These are phyloP conservation scores for Aethes cnicana DNA, from an alignment of 2,888 invertebrate species.

Conservation along the genomic window DNA sequence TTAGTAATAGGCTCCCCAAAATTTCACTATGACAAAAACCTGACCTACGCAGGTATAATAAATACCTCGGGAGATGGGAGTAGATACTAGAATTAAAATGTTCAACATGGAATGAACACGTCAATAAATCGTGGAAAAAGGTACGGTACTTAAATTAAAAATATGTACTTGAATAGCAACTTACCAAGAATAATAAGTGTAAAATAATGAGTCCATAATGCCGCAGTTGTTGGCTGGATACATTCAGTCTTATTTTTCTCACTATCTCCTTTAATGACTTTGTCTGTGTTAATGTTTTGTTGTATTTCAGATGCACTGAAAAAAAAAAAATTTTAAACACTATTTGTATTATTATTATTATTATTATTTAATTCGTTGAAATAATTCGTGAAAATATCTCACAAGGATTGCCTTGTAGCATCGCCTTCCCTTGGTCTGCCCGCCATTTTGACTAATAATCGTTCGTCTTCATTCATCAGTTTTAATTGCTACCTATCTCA, in stretches of 20 bases:
- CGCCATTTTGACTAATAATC: constrained; percentile 50
- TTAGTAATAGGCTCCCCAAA: no score
- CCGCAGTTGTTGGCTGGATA: constrained; percentile 28
- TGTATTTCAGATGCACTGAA: constrained; percentile 42
- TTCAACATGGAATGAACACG: no score
- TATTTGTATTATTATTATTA: no score
- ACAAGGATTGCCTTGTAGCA: constrained; percentile 47
- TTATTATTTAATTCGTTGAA: no score
- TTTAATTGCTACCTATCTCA: constrained; percentile 33
- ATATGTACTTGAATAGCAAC: constrained; percentile 25
- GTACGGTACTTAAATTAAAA: neutral
- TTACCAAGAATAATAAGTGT: constrained; percentile 46
- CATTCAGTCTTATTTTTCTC: constrained; percentile 36
- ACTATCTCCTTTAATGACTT: constrained; percentile 36
- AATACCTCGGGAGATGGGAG: no score
- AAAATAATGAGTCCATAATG: constrained; percentile 39
- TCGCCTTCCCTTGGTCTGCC: constrained; percentile 39
- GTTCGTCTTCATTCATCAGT: constrained; percentile 64
- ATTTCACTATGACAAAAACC: no score
- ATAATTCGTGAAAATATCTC: constrained; percentile 38
- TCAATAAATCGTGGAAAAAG: neutral
- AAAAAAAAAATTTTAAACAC: no score
- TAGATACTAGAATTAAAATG: no score
- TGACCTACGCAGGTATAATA: no score
- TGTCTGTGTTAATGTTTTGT: constrained; percentile 37